These are phyloP conservation scores for Anabacerthia variegaticeps DNA, from an alignment of 2,797 vertebrate genomes.

Conservation along the genomic window DNA sequence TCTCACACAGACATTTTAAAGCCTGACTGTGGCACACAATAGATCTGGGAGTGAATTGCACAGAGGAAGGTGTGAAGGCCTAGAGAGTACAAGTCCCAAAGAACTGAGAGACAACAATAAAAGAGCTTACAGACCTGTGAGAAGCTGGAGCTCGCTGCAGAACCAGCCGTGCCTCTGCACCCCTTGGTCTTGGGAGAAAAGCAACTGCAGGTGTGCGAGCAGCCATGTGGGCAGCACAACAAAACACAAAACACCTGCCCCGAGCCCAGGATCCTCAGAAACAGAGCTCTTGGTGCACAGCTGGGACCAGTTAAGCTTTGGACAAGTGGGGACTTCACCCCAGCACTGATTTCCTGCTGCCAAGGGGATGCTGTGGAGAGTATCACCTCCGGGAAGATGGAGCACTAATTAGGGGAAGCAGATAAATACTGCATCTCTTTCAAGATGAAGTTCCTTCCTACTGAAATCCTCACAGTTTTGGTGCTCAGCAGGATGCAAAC, in stretches of 20 bases:
- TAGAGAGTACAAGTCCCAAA: background rate
- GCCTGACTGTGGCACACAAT: background rate
- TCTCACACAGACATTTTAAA: background rate
- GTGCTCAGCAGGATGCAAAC: slow-evolving; percentile 27
- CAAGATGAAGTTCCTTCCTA: slow-evolving; percentile 9
- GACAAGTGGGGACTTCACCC: background rate
- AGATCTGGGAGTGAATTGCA: background rate
- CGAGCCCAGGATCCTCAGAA: background rate
- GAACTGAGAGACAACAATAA: background rate
- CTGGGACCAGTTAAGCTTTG: background rate
- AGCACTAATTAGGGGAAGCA: background rate
- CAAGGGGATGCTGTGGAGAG: background rate
- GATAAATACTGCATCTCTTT: background rate
- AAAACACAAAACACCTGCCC: background rate
- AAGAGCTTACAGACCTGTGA: background rate
- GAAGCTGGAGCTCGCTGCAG: background rate
- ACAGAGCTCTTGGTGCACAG: background rate
- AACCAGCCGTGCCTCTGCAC: background rate
- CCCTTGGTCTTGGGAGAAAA: fast-evolving
- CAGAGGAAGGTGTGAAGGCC: background rate
- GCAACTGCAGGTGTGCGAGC: background rate
- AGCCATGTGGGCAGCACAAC: background rate
- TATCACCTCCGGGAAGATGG: background rate
- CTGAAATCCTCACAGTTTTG: background rate
- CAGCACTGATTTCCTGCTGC: background rate